A percentile compares a stretch with the other conserved stretches of the same genome.
Conservation (phyloP, 1,140 invertebrate species). For the Drosophila sulfurigaster region DNA sequence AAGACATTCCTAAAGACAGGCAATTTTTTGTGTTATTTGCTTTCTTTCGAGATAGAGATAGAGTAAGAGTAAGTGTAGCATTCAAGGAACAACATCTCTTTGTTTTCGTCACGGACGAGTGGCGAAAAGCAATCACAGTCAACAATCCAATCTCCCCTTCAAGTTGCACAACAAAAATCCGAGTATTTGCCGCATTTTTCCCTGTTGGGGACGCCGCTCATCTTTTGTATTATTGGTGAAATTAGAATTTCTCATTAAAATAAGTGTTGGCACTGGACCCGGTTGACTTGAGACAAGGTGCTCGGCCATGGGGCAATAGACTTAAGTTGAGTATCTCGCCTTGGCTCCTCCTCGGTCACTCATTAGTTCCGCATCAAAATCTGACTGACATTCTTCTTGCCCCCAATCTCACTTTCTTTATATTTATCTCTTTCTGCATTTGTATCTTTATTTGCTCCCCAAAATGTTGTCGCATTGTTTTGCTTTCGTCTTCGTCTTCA, state of each 20-base stretch:
- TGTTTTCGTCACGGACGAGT: constrained; percentile 80
- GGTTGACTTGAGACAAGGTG: constrained; percentile 81
- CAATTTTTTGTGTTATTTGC: constrained; percentile 54
- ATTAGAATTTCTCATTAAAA: constrained; percentile 84
- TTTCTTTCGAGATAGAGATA: constrained; percentile 9
- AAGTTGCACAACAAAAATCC: constrained; percentile 45
- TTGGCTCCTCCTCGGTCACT: constrained; percentile 53
- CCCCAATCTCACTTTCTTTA: constrained; percentile 24
- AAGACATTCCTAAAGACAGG: constrained; percentile 65
- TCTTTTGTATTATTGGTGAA: constrained; percentile 80
- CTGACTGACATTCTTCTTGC: constrained; percentile 41
- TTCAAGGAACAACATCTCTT: constrained; percentile 41
- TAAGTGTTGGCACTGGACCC: constrained; percentile 75
- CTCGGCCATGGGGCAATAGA: constrained; percentile 74
- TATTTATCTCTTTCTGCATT: constrained; percentile 27
- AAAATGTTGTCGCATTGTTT: constrained; percentile 32
- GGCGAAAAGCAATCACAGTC: constrained; percentile 75
- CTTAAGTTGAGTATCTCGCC: constrained; percentile 54
- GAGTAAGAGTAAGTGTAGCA: constrained; percentile 13
- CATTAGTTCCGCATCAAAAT: constrained; percentile 74
- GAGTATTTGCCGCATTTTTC: constrained; percentile 55
- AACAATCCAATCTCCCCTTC: constrained; percentile 24
- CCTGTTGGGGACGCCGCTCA: constrained; percentile 5
- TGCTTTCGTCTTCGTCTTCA: constrained; percentile 4
- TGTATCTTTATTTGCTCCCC: constrained; percentile 21